Evolutionary conservation across 2,113 vertebrate species (phyloP), one percentile per base, ranked within the genome.

Genomic region (Labeo rohita): DNA sequence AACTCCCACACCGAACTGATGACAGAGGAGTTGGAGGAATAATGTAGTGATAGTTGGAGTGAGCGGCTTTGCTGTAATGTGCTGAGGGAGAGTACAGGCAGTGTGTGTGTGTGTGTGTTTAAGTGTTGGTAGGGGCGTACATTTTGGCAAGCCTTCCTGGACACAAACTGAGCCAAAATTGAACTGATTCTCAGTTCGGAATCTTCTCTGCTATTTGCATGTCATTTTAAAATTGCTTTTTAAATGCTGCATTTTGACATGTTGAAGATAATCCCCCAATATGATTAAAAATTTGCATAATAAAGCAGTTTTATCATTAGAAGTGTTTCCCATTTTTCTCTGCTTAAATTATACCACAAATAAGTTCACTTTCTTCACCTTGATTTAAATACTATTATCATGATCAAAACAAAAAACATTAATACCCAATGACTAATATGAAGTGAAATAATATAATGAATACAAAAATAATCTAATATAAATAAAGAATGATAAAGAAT

Each of bases 41-140:
- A 73, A 73, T 73, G 50, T 28, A 43, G 65, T 73, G 81, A 54
- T 52, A 84, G 81, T 52, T 49, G 36, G 50, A 72, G 49, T n/a
- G 80, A 83, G 23, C 52, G 47, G 65, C 47, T 70, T 83, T 70
- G 80, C 80, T 70, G 28, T 83, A 39, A 36, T n/a, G 28, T 83
- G 65, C 47, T 83, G 28, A 43, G 0, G 15, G 18, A 23, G 4
- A 65, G 59, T 23, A 10, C 47, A 79, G 63, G 74, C 63, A 65
- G 13, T 66, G 21, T 81, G 56, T 47, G 56, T 80, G 28, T 77
- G 21, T 78, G 72, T 66, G 63, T 15, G 66, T 72, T 39, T 45
- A 77, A 80, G 6, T 4, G n/a, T 66, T 81, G 79, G 59, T 66
- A 66, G 59, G 39, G 77, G 59, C 4, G 13, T 49, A 23, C 18